Conservation (phyloP, 1,140 invertebrate genomes). For the Micrasema longulum region DNA sequence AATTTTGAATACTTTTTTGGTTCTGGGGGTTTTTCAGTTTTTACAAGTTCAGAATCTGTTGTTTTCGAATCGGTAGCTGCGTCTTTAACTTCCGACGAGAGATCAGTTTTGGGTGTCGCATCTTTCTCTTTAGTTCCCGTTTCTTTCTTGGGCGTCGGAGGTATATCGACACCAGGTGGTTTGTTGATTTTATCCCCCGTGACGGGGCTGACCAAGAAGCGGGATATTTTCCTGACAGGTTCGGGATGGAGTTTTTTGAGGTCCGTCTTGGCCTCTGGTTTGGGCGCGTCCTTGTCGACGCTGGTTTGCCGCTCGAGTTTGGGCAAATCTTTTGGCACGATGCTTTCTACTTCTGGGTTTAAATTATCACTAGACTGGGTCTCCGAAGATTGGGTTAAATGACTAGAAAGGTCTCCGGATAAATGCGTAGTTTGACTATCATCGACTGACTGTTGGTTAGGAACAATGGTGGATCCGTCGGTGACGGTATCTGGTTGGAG, state of each 20-base stretch:
- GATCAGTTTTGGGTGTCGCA: constrained; percentile 27
- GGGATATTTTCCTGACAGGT: constrained; percentile 78
- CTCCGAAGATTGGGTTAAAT: constrained; percentile 18
- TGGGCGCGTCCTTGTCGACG: not conserved
- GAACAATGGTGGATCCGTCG: constrained; percentile 26
- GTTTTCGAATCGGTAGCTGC: constrained; percentile 4
- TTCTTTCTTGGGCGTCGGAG: constrained; percentile 40
- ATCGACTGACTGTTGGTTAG: constrained; percentile 14
- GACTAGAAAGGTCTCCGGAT: constrained; percentile 35
- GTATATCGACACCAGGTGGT: not conserved
- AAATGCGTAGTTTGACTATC: constrained; percentile 41
- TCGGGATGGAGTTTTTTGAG: constrained; percentile 47
- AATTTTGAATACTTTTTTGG: constrained; percentile 50
- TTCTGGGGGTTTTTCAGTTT: constrained; percentile 34
- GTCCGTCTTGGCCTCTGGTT: constrained; percentile 6
- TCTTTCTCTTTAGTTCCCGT: not conserved
- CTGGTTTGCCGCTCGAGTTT: constrained; percentile 20
- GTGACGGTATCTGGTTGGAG: constrained; percentile 11
- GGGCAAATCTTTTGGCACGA: constrained; percentile 40
- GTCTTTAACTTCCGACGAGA: not conserved
- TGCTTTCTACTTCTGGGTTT: constrained; percentile 1
- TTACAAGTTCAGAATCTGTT: constrained; percentile 34
- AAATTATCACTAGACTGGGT: constrained; percentile 1
- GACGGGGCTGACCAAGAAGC: constrained; percentile 86
- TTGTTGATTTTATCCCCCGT: constrained; percentile 70